phyloP scores from a whole-genome alignment of 2,113 vertebrate species.

The Pachyramphus minor region DNA sequence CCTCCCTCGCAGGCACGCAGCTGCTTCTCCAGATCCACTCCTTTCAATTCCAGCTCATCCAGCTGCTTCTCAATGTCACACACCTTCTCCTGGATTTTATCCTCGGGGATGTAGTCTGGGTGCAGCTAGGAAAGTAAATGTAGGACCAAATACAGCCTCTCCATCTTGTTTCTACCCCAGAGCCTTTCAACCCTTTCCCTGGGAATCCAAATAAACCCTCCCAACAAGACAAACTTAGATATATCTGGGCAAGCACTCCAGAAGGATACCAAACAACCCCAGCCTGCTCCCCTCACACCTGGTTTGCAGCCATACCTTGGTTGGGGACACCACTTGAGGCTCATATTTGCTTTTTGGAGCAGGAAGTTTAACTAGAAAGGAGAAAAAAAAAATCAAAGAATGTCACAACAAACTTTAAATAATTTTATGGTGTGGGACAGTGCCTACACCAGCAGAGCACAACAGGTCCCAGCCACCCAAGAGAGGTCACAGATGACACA shows the following conservation, averaged over 20 bases:
- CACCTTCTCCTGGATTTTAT: constrained; percentile 84
- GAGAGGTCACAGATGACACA: not conserved
- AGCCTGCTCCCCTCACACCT: not conserved
- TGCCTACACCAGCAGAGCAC: not conserved
- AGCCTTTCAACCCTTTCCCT: not conserved
- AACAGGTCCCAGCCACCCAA: not conserved
- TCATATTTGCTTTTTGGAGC: not conserved
- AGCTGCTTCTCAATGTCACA: constrained; percentile 80
- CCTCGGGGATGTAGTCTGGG: constrained; percentile 73
- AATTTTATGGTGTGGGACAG: not conserved
- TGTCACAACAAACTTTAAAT: not conserved
- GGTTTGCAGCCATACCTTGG: constrained; percentile 54
- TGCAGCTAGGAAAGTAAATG: constrained; percentile 53
- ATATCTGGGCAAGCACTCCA: not conserved
- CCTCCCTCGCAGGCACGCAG: constrained; percentile 88
- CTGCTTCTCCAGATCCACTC: constrained; percentile 86
- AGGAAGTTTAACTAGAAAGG: constrained; percentile 37
- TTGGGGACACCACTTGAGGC: not conserved
- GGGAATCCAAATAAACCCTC: not conserved
- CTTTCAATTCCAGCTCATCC: constrained; percentile 82
- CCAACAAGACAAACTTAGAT: not conserved
- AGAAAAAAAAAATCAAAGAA: not conserved
- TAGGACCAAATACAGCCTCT: not conserved
- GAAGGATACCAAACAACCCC: not conserved
- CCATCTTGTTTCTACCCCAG: not conserved